These are phyloP conservation scores for Erebia palarica DNA, from an alignment of 2,888 invertebrate species.

Conservation along the genomic window DNA sequence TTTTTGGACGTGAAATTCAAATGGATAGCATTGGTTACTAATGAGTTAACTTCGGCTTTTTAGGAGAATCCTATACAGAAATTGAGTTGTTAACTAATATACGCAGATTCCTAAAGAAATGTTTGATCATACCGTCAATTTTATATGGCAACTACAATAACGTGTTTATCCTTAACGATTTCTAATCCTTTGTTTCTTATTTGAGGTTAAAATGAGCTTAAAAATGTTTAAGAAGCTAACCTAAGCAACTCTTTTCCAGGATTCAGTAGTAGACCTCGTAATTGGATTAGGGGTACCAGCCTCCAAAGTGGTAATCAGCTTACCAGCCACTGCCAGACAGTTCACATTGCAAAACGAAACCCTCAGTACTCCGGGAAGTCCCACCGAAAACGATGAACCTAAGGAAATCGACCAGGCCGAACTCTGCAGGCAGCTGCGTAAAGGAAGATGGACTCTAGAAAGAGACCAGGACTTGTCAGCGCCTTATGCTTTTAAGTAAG, in stretches of 20 bases:
- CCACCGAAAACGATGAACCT: constrained; percentile 82
- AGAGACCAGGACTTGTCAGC: constrained; percentile 90
- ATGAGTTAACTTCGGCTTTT: not conserved
- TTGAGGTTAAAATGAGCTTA: no score
- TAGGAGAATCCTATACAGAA: no score
- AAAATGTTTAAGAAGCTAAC: not conserved
- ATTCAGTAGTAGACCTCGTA: constrained; percentile 88
- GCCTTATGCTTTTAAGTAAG: constrained; percentile 87
- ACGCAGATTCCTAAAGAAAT: no score
- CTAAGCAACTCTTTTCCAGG: constrained; percentile 69
- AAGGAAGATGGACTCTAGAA: constrained; percentile 87
- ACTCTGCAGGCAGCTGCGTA: constrained; percentile 82
- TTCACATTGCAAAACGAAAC: constrained; percentile 85
- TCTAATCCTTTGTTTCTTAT: no score
- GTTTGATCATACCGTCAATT: no score
- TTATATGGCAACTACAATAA: no score
- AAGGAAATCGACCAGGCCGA: constrained; percentile 82
- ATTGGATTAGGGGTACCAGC: constrained; percentile 87
- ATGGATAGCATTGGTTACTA: not conserved
- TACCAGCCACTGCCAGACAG: constrained; percentile 86
- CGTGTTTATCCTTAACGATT: no score
- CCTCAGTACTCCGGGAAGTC: constrained; percentile 87
- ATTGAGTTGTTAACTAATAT: no score
- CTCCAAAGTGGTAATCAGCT: constrained; percentile 86
- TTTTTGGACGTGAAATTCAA: not conserved